phyloP scores from a whole-genome alignment of 1,140 invertebrate genomes.

The Penaeus indicus region DNA sequence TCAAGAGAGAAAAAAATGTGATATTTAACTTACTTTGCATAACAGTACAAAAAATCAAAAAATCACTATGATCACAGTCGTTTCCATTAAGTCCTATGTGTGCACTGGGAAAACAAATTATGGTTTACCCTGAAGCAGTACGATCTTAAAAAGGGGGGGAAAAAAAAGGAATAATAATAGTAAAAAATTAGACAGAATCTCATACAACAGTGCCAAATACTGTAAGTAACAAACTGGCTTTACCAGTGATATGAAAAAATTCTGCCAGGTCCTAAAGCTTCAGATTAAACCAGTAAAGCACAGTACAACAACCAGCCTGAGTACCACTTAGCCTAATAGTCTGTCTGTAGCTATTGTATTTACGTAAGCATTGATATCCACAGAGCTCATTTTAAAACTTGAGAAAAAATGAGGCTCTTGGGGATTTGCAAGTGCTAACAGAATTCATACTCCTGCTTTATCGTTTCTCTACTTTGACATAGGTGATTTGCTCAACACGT shows the following conservation, averaged over 20 bases:
- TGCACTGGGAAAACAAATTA: conserved; percentile 60
- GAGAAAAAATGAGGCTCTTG: too few relatives aligned
- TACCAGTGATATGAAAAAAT: conserved; percentile 31
- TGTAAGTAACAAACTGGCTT: conserved; percentile 12
- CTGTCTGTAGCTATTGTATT: too few relatives aligned
- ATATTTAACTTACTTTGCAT: conserved; percentile 64
- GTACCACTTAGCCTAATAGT: not conserved
- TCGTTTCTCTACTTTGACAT: too few relatives aligned
- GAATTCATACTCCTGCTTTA: too few relatives aligned
- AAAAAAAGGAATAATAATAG: too few relatives aligned
- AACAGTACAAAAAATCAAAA: conserved; percentile 64
- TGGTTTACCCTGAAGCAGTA: not conserved
- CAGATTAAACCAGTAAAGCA: conserved; percentile 43
- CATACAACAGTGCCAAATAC: conserved; percentile 20
- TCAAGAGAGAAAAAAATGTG: conserved; percentile 33
- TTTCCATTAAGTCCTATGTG: conserved; percentile 63
- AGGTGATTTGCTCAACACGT: not conserved
- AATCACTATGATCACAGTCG: conserved; percentile 65
- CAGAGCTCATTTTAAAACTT: too few relatives aligned
- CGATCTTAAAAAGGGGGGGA: too few relatives aligned
- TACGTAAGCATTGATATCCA: too few relatives aligned
- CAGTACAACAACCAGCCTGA: conserved; percentile 56
- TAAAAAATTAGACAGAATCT: too few relatives aligned
- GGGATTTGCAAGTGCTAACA: too few relatives aligned
- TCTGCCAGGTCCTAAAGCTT: conserved; percentile 19